phyloP scores from a whole-genome alignment of 1,140 invertebrate species.

The Ylistrum balloti region DNA sequence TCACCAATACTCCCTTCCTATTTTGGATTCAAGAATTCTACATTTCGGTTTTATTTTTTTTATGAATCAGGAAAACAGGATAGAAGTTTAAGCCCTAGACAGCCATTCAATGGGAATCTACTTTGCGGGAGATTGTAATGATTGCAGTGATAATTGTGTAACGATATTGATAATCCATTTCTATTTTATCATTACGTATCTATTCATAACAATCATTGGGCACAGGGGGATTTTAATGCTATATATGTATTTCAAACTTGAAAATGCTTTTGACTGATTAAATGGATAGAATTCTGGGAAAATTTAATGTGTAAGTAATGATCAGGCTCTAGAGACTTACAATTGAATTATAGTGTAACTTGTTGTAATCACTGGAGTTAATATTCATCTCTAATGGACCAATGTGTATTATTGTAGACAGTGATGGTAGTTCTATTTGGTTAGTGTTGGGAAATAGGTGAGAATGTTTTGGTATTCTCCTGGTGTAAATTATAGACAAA shows the following conservation, averaged over 20 bases:
- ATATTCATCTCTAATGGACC: not conserved
- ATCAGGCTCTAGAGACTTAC: not conserved
- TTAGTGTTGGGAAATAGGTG: not conserved
- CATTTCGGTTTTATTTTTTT: not conserved
- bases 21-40: not conserved
- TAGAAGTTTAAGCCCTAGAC: conserved; percentile 9
- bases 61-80: not conserved
- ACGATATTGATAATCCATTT: conserved; percentile 5
- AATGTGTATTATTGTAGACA: not conserved
- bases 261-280: conserved; percentile 28
- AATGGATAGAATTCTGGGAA: not conserved
- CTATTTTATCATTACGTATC: conserved; percentile 35
- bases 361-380: not conserved
- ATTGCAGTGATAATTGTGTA: conserved; percentile 3
- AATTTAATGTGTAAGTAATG: conserved; percentile 29
- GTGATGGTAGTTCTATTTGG: not conserved
- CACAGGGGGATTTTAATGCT: not conserved
- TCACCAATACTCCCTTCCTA: conserved; percentile 10
- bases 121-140: not conserved
- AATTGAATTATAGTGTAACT: not conserved
- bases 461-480: not conserved
- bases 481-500: conserved; percentile 20
- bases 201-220: not conserved
- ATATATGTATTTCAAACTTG: conserved; percentile 36
- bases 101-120: not conserved